Percentiles rank a stretch among this genome's conserved stretches.
phyloP scores from a whole-genome alignment of 2,113 vertebrate species.

The Columba livia region DNA sequence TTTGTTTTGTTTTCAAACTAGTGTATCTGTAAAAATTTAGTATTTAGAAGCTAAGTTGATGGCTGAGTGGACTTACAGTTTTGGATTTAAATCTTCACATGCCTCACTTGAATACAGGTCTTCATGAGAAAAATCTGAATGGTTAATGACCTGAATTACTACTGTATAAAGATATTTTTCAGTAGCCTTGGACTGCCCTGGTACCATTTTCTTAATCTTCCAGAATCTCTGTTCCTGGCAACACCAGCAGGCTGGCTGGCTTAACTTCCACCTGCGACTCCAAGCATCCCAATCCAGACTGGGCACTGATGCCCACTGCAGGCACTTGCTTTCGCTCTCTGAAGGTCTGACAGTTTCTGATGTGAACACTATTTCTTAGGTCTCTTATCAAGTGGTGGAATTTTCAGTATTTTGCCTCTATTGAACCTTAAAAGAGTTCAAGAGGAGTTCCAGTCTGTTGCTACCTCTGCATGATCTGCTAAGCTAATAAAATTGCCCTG shows the following conservation, averaged over 20 bases:
- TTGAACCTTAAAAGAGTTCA: accelerated
- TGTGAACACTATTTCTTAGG: neutral
- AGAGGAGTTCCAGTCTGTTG: neutral
- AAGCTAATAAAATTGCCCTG: neutral
- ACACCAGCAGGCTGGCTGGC: neutral
- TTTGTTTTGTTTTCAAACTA: neutral
- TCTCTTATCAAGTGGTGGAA: neutral
- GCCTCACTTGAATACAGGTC: neutral
- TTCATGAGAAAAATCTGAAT: neutral
- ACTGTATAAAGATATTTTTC: neutral
- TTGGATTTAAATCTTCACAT: neutral
- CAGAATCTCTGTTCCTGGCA: neutral
- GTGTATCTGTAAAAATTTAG: neutral
- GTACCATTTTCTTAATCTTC: neutral
- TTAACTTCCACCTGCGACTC: neutral
- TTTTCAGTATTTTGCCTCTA: neutral
- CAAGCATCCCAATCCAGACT: neutral
- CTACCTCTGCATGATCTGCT: neutral
- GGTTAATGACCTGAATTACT: neutral
- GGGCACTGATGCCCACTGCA: neutral
- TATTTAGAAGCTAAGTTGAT: neutral
- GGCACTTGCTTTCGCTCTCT: neutral
- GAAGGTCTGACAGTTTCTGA: neutral
- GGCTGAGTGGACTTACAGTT: neutral
- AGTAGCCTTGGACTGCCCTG: neutral